phyloP scores from a whole-genome alignment of 1,140 invertebrate species.

The Harlomillsia oculata region DNA sequence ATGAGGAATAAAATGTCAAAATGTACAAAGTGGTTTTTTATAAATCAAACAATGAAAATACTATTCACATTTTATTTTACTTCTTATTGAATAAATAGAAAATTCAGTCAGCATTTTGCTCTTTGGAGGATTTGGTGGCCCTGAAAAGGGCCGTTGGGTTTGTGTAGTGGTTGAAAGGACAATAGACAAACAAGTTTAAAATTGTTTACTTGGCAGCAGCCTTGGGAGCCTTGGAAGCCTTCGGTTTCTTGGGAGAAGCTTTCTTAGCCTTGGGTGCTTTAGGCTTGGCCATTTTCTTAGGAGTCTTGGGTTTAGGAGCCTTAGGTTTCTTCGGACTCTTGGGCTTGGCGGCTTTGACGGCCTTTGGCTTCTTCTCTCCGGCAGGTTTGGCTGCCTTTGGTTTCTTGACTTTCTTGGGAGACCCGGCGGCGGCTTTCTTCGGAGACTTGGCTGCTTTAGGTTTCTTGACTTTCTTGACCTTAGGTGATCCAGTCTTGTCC shows the following conservation, averaged over 20 bases:
- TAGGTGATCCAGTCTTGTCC: conserved; percentile 35
- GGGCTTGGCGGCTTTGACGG: conserved; percentile 20
- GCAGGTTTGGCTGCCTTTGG: conserved; percentile 17
- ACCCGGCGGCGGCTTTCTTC: conserved; percentile 12
- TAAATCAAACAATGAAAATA: too few species aligned
- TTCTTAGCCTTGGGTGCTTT: background rate
- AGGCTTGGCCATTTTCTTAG: background rate
- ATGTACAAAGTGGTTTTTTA: too few species aligned
- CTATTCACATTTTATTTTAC: too few species aligned
- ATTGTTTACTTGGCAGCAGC: too few species aligned
- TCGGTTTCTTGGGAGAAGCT: conserved; percentile 5
- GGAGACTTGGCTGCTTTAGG: conserved; percentile 18
- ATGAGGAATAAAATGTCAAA: too few species aligned
- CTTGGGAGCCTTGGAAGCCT: conserved; percentile 23
- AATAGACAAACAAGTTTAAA: background rate
- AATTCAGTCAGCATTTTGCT: too few species aligned
- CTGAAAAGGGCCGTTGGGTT: conserved; percentile 29
- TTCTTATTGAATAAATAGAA: too few species aligned
- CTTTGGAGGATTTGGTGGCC: conserved; percentile 25
- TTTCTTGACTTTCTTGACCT: conserved; percentile 34
- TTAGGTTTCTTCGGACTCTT: conserved; percentile 19
- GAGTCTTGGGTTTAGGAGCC: background rate
- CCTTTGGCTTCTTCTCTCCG: conserved; percentile 30
- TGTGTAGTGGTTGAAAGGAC: background rate
- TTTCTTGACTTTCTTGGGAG: conserved; percentile 31